Evolutionary conservation across 2,888 invertebrate species (phyloP).

Genomic region (Antheraea assamensis): DNA sequence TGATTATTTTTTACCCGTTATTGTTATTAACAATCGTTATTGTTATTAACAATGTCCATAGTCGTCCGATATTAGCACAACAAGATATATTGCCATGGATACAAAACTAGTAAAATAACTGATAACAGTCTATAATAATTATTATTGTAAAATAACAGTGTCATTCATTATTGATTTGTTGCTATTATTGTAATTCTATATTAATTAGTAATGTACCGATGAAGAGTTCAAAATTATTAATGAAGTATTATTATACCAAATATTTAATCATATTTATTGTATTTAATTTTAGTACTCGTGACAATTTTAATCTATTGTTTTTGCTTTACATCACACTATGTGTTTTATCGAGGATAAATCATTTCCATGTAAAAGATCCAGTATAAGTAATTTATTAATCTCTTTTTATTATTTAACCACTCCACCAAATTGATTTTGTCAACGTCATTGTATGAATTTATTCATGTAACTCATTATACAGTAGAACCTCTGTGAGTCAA

Average conservation of each 20-base stretch:
- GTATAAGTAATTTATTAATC: not conserved
- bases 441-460: too few relatives aligned
- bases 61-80: too few relatives aligned
- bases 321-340: not conserved
- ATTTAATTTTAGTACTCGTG: not conserved
- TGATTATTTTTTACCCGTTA: too few relatives aligned
- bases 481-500: too few relatives aligned
- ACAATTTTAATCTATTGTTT: not conserved
- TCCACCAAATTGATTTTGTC: too few relatives aligned
- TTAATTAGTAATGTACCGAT: conserved; percentile 8
- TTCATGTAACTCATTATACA: too few relatives aligned
- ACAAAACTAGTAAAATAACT: not conserved
- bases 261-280: conserved; percentile 33
- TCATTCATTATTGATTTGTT: not conserved
- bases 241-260: conserved; percentile 60
- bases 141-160: not conserved
- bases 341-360: not conserved
- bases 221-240: conserved; percentile 17
- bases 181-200: conserved; percentile 19
- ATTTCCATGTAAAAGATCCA: not conserved
- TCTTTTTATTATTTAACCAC: not conserved
- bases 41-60: too few relatives aligned
- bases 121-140: not conserved
- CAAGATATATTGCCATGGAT: too few relatives aligned
- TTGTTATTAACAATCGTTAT: too few relatives aligned